Base-by-base conservation (phyloP, 1,140 invertebrate genomes). In the Phenacoccus solenopsis region DNA sequence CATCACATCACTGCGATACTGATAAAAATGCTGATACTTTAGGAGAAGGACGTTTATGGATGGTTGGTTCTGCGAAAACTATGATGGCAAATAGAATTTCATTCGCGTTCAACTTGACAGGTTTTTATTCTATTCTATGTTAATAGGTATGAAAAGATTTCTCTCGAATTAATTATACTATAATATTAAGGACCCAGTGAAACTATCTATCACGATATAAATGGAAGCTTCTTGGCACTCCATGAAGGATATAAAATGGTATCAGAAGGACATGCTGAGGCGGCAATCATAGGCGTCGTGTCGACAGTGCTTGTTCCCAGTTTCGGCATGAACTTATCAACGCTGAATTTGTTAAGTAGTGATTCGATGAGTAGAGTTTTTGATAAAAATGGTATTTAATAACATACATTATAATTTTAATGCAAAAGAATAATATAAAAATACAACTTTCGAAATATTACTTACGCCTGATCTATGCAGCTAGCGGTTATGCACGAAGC, bases 301-400 rank as follows among this genome's bases (percentile, higher is more conserved):
- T 82, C 78, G 75, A 75, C 90, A 3, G 81, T 83, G 35, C 74
- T 89, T 16, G 86, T 86, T 73, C 85, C 87, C 3, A 81, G 83
- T 64, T 82, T 83, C 27, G 82, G 87, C 4, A 78, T 86, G 72
- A 82, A 89, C 73, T 90, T 77, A 69, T 71, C 76, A n/a, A 75
- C 78, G 64, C 79, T 90, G 69, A 83, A 83, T 27, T 83, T 88
- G 79, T 76, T 89, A 9, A 85, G 84, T 1, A 72, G 78, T 27
- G 86, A 88, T 76, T 88, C 88, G n/a, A 79, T 76, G 30, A 89
- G 86, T 72, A 87, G 83, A 77, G 82, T 86, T 28, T 90, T 90
- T 77, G 88, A 89, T 79, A 81, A 80, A 38, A 81, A 84, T 74
- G 88, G 85, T 84, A 78, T n/a, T n/a, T 49, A 16, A 16, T 2